Percentiles rank a stretch among this genome's conserved stretches.
phyloP scores from a whole-genome alignment of 53 echinoderm and acorn worm species.

The Glandiceps talaboti region DNA sequence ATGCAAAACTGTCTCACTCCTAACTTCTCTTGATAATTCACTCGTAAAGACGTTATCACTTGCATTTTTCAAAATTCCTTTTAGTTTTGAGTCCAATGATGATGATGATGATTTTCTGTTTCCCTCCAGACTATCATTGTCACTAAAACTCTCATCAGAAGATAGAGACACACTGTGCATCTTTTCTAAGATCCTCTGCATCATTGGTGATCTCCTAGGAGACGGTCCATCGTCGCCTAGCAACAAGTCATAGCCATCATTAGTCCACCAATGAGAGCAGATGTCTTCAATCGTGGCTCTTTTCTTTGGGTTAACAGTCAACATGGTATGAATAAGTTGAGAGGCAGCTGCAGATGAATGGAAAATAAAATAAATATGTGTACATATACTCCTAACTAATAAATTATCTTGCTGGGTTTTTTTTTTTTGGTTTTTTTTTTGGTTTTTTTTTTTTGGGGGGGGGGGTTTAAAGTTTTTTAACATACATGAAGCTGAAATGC shows the following conservation, averaged over 20 bases:
- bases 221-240: slow-evolving; percentile 3
- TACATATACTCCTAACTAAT: no score
- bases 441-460: no score
- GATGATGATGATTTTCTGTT: neutral
- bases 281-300: slow-evolving; percentile 79
- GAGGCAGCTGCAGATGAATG: slow-evolving; percentile 34
- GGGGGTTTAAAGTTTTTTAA: no score
- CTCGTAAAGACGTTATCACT: neutral
- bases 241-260: slow-evolving; percentile 4
- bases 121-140: neutral
- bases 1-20: neutral
- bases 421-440: no score
- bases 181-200: slow-evolving; percentile 7
- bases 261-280: slow-evolving; percentile 60
- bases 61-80: slow-evolving; percentile 9
- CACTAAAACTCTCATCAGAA: neutral
- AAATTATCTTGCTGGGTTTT: no score
- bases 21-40: neutral
- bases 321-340: slow-evolving; percentile 54
- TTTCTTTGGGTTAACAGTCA: slow-evolving; percentile 66
- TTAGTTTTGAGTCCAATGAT: neutral
- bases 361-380: no score
- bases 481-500: no score
- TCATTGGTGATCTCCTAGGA: slow-evolving; percentile 3
- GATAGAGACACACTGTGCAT: neutral